A percentile compares a stretch with the other conserved stretches of the same genome.
Evolutionary conservation across 2,797 vertebrate genomes (phyloP).

Genomic region (Coccyzus lansbergi): DNA sequence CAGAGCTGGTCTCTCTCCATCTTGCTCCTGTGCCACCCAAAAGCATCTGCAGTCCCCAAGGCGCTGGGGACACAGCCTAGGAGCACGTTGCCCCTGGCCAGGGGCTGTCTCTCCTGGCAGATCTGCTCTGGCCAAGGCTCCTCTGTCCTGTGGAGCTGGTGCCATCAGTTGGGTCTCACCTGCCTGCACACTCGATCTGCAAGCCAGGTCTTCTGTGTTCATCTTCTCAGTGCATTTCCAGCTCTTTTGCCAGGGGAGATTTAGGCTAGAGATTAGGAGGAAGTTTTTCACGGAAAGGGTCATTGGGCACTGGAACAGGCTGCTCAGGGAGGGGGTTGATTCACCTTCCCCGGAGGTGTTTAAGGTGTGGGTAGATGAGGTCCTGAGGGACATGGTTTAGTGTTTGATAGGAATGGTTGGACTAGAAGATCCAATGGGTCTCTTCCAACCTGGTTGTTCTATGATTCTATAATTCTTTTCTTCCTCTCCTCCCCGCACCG

Average conservation of each 20-base stretch:
- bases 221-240: background rate
- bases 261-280: no score
- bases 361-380: no score
- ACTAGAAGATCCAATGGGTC: no score
- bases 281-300: no score
- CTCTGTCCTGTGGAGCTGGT: background rate
- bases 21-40: background rate
- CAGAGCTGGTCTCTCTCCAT: background rate
- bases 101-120: background rate
- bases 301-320: no score
- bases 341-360: no score
- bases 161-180: background rate
- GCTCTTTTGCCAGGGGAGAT: no score
- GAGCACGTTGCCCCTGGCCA: background rate
- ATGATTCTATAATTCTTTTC: no score
- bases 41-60: background rate
- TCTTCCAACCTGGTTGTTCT: no score
- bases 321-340: no score
- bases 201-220: background rate
- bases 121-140: background rate
- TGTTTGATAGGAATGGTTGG: no score
- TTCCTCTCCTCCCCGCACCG: background rate
- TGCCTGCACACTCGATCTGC: background rate
- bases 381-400: no score
- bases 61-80: rapidly evolving